Evolutionary conservation across 2,797 vertebrate species (phyloP), one percentile per base, ranked within the genome.

Genomic region (Enteromius fasciolatus): DNA sequence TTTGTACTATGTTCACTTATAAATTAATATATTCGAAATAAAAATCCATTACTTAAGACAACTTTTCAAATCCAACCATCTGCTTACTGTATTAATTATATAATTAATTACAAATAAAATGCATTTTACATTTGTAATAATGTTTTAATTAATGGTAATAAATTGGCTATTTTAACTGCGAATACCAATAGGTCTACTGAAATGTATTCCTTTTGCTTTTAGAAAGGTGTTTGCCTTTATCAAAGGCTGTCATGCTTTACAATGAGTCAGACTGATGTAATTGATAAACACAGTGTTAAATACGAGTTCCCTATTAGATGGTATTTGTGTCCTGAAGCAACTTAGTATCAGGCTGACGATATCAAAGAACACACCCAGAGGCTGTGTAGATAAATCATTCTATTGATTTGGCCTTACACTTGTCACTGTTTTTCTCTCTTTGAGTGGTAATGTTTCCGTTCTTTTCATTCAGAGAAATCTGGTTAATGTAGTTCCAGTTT

Each of bases 221-320:
- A 50, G 69, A 50, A 31, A 72, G 50, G 69, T 20, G 46, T 20
- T 72, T 50, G 25, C 9, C 31, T 52, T 50, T 28, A 41, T 78
- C 48, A 67, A 39, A 78, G 31, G n/a, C 48, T 54, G 8, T 52
- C 63, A 67, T 25, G 63, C 20, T 64, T 66, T n/a, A 77, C 59
- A 77, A 25, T 1, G 25, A 31, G 18, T 50, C 18, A 23, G 33
- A 52, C 0, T 17, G 46, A 20, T 20, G 4, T 63, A 15, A 31
- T 48, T 28, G 52, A 50, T 39, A 3, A 39, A 2, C 9, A 10
- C 10, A 18, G 17, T 72, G 39, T 50, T 31, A 14, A 72, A 70
- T 81, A 52, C 28, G 8, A 64, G 31, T 23, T 36, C 10, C 23
- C 28, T 73, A 15, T 48, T 70, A 54, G 2, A 28, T 78, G 46